Base-by-base conservation (phyloP, 2,888 invertebrate species). In the Sinhomidia bicolor region DNA sequence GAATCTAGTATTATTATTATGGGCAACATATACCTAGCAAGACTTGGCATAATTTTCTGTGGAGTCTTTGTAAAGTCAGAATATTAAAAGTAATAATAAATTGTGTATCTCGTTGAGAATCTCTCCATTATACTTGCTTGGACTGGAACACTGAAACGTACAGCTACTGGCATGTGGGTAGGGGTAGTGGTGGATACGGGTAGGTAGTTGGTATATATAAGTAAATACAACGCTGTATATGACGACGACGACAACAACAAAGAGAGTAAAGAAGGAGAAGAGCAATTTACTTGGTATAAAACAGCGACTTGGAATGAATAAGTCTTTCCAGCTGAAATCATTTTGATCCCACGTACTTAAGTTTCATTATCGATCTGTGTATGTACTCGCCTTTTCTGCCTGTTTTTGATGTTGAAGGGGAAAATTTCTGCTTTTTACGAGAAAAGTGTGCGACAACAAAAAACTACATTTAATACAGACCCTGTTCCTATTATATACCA, bases 321-420 rank as follows among this genome's bases (percentile, higher is more conserved):
- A 88, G 88, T 88, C 88, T 88, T 88, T 88, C 84, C 88, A 88
- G 78, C 88, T 88, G 84, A 88, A 88, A 88, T 88, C 78, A 84
- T 88, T 88, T 88, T 88, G 88, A 88, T 88, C 84, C 84, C 84
- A 88, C 84, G 80, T 88, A 88, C 88, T 89, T 89, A 85, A 89
- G 85, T 89, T 89, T 89, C 89, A 89, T 89, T 89, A 89, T 89
- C 89, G 89, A 89, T 89, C 89, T 85, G 54, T 78, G 84, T 41
- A 41, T 82, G 20, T 76, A 54, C 57, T 51, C 79, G 60, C 54
- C 80, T 84, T 88, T 87, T 87, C 65, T 82, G 65, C 57, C 78
- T 51, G 82, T 29, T 84, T 88, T 78, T 84, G 80, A 84, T 88
- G 80, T 84, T 57, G 84, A 84, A 88, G 88, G 88, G 88, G 88